Evolutionary conservation across 2,888 invertebrate genomes (phyloP), one percentile per base, ranked within the genome.

Genomic region (Tuberolachnus salignus): DNA sequence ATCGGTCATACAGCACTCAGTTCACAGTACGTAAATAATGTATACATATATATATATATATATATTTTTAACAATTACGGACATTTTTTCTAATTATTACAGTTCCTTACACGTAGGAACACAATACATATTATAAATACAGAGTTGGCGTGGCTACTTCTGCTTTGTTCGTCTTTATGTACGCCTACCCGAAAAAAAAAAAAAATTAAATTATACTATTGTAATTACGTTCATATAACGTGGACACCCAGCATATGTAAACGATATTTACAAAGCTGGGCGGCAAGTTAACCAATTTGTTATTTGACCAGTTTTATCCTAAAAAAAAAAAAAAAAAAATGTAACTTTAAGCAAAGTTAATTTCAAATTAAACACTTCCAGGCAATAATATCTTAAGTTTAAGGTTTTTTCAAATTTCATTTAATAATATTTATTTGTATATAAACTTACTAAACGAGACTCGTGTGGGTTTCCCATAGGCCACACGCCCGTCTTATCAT

Each of bases 11-110:
- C 49, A 51, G 78, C 78, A 23, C 19, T 69, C 51, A 69, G 67
- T 51, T 69, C 78, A n/a, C 78, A 69, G 78, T 78, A 69, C 69
- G 78, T 78, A 78, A 64, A 64, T 23, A 49, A 49, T 8, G 1
- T 26, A n/a, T n/a, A n/a, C n/a, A n/a, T n/a, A n/a, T n/a, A n/a
- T n/a, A n/a, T n/a, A n/a, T n/a, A n/a, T n/a, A n/a, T n/a, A n/a
- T n/a, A 6, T 34, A 46, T 55, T 55, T 21, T 55, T 21, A 21
- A 53, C 44, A 1, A 19, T 19, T 4, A 13, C 10, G n/a, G 9
- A 23, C 44, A 26, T 19, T 21, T 63, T 4, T 63, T 19, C 19
- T 11, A 44, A 19, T 34, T 19, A 13, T 34, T 34, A 44, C 11
- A 19, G 10, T 21, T 55, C 19, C 19, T 55, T 55, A 3, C 6